Percentiles rank a stretch among this genome's conserved stretches.
These are phyloP conservation scores for Carduelis carduelis DNA, from an alignment of 2,797 vertebrate genomes.

Conservation along the genomic window DNA sequence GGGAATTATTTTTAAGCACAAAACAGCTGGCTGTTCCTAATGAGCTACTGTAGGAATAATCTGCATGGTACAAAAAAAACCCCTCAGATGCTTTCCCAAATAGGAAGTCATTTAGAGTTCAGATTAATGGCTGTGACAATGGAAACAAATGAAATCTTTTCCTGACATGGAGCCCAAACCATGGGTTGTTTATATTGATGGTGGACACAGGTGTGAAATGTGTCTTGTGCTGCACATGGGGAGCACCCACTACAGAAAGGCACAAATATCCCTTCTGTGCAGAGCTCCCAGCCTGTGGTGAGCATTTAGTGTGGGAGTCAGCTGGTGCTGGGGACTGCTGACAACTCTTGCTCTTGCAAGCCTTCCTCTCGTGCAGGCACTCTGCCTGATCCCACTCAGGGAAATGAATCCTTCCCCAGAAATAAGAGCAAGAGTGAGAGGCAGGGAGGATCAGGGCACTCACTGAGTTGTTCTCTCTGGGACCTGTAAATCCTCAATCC, in stretches of 20 bases:
- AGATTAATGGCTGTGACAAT: constrained; percentile 53
- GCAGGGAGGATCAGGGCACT: neutral
- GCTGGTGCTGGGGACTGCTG: neutral
- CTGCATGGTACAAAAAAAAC: neutral
- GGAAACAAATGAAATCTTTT: constrained; percentile 32
- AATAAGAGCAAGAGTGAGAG: neutral
- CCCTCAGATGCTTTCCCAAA: constrained; percentile 7
- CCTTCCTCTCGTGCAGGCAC: neutral
- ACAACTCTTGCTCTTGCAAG: neutral
- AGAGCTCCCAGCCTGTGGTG: neutral
- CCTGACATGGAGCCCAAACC: neutral
- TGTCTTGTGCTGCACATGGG: neutral
- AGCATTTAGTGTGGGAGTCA: neutral
- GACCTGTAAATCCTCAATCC: neutral
- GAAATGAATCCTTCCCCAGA: neutral
- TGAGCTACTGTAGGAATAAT: constrained; percentile 26
- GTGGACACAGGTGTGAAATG: neutral
- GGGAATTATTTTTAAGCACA: neutral
- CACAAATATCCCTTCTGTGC: neutral
- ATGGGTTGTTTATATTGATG: neutral
- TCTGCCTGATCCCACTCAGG: neutral
- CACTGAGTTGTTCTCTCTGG: neutral
- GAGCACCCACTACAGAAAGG: neutral
- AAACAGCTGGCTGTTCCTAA: neutral
- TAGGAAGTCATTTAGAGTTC: constrained; percentile 66